These are phyloP conservation scores for Pseudococcus viburni DNA, from an alignment of 2,888 invertebrate genomes.

Conservation along the genomic window DNA sequence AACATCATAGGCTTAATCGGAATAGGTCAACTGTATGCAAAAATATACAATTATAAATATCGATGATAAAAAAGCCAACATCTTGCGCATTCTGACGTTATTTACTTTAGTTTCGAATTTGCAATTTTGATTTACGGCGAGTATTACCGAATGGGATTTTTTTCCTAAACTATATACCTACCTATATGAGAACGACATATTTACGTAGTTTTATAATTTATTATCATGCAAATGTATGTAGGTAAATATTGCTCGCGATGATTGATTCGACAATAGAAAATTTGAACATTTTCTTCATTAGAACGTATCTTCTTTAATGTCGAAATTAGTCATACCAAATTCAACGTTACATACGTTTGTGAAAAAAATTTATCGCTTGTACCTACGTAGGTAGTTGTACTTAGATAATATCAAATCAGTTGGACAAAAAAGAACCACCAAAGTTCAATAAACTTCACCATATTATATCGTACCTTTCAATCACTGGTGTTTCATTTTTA, in stretches of 20 bases:
- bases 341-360: background rate
- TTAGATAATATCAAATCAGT: background rate
- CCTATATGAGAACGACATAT: constrained; percentile 12
- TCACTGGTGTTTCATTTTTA: background rate
- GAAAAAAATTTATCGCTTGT: background rate
- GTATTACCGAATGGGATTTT: background rate
- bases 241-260: background rate
- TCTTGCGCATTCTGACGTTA: constrained; percentile 20
- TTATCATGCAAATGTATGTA: background rate
- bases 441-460: background rate
- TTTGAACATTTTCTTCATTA: background rate
- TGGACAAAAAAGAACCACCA: background rate
- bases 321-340: background rate
- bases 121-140: constrained; percentile 28
- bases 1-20: constrained; percentile 37
- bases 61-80: constrained; percentile 24
- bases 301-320: background rate
- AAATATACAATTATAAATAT: constrained; percentile 54
- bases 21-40: constrained; percentile 53
- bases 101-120: constrained; percentile 31
- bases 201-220: constrained; percentile 28
- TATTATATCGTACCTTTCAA: constrained; percentile 2
- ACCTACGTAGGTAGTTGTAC: background rate
- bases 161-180: background rate
- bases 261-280: constrained; percentile 15